phyloP scores from a whole-genome alignment of 2,113 vertebrate species.

The Heloderma charlesbogerti region DNA sequence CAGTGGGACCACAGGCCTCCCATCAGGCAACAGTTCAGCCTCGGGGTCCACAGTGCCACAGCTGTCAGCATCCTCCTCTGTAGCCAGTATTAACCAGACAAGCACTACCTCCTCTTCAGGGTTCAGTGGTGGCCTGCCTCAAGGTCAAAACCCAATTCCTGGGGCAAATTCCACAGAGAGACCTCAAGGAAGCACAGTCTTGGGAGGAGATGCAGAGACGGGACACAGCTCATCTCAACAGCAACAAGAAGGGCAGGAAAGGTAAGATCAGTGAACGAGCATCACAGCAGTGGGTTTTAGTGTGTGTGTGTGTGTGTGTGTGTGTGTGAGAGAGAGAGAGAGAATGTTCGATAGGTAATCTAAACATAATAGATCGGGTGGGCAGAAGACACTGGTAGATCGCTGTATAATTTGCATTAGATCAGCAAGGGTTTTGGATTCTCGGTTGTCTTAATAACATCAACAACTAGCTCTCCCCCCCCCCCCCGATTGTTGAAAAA shows the following conservation, averaged over 20 bases:
- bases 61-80: conserved; percentile 73
- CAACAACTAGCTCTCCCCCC: too few species aligned
- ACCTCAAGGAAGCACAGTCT: conserved; percentile 69
- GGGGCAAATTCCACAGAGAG: conserved; percentile 76
- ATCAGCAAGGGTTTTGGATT: too few species aligned
- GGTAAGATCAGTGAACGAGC: conserved; percentile 49
- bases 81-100: conserved; percentile 71
- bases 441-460: too few species aligned
- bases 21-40: conserved; percentile 57
- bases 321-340: too few species aligned
- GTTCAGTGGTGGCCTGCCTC: conserved; percentile 67
- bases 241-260: conserved; percentile 81
- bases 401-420: too few species aligned
- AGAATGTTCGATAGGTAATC: not conserved
- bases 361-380: not conserved
- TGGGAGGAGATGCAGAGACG: conserved; percentile 78
- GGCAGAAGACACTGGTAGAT: not conserved
- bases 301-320: not conserved
- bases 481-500: too few species aligned
- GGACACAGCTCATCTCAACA: conserved; percentile 76
- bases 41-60: conserved; percentile 74
- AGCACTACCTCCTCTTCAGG: conserved; percentile 74
- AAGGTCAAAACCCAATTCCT: conserved; percentile 72
- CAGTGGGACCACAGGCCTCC: conserved; percentile 65
- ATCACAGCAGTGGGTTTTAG: not conserved